Evolutionary conservation across 2,888 invertebrate genomes (phyloP), one percentile per base, ranked within the genome.

Genomic region (Torymus auratus): DNA sequence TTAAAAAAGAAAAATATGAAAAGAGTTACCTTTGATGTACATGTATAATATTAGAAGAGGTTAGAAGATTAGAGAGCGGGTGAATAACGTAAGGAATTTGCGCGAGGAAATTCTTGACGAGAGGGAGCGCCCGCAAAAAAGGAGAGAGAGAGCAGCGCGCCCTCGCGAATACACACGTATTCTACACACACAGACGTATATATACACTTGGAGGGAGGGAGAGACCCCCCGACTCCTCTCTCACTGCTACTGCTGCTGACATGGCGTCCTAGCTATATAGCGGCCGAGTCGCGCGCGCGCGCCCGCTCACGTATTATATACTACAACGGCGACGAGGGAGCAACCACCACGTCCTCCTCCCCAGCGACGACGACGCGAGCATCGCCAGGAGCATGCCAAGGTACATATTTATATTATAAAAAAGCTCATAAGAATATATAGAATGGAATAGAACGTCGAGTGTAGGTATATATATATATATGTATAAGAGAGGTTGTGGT

Each of bases 191-290:
- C 23, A 23, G 2, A 28, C 28, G 7, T 28, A 28, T 28, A 41
- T 10, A 41, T 10, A 41, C 7, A 41, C 41, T 5, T 28, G 5
- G 41, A 65, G 64, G 17, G 78, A 62, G 69, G 82, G 67, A 81
- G 83, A 77, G 83, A 86, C 86, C 84, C 84, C 85, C 69, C 69
- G 58, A 69, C 64, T 65, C 89, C 28, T 41, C 41, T 41, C 41
- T 41, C 41, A 4, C 41, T 41, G 41, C 41, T 41, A 7, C 41
- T 41, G 41, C 41, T 87, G 89, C 90, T 89, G 90, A 90, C 90
- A 90, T 90, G 90, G 90, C 90, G 90, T 90, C 89, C 89, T 90
- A 89, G 89, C 86, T 83, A 61, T 20, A 84, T 85, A 86, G 41
- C 86, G 86, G 80, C 83, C 72, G 83, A 86, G 85, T 85, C 84